Percentiles rank a stretch among this genome's conserved stretches.
phyloP scores from a whole-genome alignment of 2,113 vertebrate genomes.

The Oncorhynchus kisutch region DNA sequence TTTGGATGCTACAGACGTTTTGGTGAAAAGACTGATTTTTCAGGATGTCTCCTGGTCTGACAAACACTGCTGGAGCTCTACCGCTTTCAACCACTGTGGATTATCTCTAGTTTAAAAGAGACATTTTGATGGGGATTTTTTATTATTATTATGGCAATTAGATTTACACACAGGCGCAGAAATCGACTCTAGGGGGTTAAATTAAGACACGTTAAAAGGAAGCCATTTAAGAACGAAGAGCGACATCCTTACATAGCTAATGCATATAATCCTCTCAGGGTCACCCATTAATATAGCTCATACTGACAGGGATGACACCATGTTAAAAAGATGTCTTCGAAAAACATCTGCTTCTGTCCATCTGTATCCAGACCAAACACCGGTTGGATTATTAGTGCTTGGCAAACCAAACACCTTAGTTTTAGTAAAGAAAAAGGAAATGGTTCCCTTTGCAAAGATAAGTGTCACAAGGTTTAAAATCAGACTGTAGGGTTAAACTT shows the following conservation, averaged over 20 bases:
- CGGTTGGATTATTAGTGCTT: slow-evolving; percentile 47
- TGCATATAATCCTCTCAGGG: slow-evolving; percentile 57
- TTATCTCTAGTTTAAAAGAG: too few species aligned
- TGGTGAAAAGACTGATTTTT: too few species aligned
- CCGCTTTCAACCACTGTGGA: too few species aligned
- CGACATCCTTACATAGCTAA: slow-evolving; percentile 60
- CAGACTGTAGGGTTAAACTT: slow-evolving; percentile 51
- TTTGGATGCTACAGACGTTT: too few species aligned
- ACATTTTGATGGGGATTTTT: too few species aligned
- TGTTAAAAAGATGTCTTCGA: slow-evolving; percentile 21
- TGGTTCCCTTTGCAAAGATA: slow-evolving; percentile 10
- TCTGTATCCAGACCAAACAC: slow-evolving; percentile 11
- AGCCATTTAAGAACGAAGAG: slow-evolving; percentile 14
- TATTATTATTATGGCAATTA: too few species aligned
- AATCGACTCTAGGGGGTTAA: too few species aligned
- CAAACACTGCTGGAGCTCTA: too few species aligned
- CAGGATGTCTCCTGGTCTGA: too few species aligned
- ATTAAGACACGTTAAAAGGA: slow-evolving; percentile 37
- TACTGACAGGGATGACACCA: slow-evolving; percentile 41
- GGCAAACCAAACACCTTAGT: neutral
- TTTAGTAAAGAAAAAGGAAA: neutral
- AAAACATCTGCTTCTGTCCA: slow-evolving; percentile 21
- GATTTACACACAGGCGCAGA: too few species aligned
- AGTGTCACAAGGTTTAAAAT: slow-evolving; percentile 42
- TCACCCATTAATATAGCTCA: slow-evolving; percentile 50